Percentiles rank a stretch among this genome's conserved stretches.
Evolutionary conservation across 2,113 vertebrate genomes (phyloP).

Genomic region (Bujurquina vittata): DNA sequence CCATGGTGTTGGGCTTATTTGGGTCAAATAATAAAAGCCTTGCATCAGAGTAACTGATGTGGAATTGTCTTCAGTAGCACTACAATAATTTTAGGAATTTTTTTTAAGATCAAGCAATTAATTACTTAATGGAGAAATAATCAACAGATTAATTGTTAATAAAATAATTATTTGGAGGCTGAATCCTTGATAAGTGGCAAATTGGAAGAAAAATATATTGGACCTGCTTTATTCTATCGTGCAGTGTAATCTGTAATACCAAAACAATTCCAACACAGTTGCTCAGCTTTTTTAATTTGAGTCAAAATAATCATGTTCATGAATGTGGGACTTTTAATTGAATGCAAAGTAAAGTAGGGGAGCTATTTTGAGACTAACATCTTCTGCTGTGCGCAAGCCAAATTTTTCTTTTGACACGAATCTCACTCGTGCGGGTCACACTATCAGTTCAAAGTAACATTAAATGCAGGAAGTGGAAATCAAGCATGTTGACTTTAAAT

Average conservation of each 20-base stretch:
- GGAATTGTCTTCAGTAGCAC: conserved; percentile 22
- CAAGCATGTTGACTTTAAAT: conserved; percentile 35
- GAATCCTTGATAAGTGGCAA: not conserved
- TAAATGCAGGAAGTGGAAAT: not conserved
- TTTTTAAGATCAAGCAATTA: not conserved
- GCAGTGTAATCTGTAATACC: not conserved
- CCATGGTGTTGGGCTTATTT: conserved; percentile 40
- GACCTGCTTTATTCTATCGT: not conserved
- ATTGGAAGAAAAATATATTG: not conserved
- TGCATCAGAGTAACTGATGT: conserved; percentile 52
- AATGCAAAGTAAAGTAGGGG: conserved; percentile 13
- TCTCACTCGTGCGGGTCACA: conserved; percentile 8
- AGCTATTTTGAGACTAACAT: conserved; percentile 57
- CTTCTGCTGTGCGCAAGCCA: conserved; percentile 8
- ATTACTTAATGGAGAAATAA: not conserved
- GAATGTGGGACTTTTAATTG: conserved; percentile 27
- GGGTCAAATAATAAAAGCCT: conserved; percentile 15
- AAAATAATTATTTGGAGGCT: not conserved
- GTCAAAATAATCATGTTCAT: conserved; percentile 11
- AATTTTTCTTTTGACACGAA: conserved; percentile 15
- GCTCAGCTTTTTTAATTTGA: conserved; percentile 21
- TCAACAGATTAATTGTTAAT: not conserved
- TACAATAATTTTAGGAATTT: not conserved
- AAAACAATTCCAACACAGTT: conserved; percentile 56
- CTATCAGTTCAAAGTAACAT: not conserved